These are phyloP conservation scores for Clupea harengus DNA, from an alignment of 2,113 vertebrate species.

Conservation along the genomic window DNA sequence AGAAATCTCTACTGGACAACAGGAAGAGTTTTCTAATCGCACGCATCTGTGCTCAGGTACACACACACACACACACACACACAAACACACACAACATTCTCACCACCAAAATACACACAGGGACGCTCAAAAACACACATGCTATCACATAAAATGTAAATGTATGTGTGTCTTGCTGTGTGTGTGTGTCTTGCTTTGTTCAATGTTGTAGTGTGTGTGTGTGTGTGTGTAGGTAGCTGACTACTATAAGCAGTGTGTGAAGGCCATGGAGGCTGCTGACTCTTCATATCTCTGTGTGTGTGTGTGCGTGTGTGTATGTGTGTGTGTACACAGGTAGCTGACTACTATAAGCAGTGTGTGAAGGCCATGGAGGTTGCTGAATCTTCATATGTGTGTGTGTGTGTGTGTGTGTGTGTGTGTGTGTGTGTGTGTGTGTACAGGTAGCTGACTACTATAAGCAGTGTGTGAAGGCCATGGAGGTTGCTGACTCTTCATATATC, in stretches of 20 bases:
- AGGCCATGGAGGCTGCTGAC: too few relatives aligned
- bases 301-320: conserved; percentile 11
- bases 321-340: conserved; percentile 80
- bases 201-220: not conserved
- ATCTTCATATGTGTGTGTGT: not conserved
- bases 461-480: conserved; percentile 87
- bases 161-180: not conserved
- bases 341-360: conserved; percentile 95
- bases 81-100: conserved; percentile 28
- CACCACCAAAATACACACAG: not conserved
- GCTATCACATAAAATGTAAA: too few relatives aligned
- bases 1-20: conserved; percentile 86
- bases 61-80: conserved; percentile 5
- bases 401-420: not conserved
- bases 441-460: conserved; percentile 98
- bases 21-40: conserved; percentile 81
- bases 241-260: too few relatives aligned
- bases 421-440: conserved; percentile 60
- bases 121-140: not conserved
- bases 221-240: too few relatives aligned
- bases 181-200: not conserved
- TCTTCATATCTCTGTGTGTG: too few relatives aligned
- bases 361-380: conserved; percentile 88
- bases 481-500: conserved; percentile 80
- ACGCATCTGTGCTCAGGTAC: conserved; percentile 81